A percentile compares a stretch with the other conserved stretches of the same genome.
Evolutionary conservation across 2,797 vertebrate species (phyloP).

Genomic region (Peromyscus melanophrys): DNA sequence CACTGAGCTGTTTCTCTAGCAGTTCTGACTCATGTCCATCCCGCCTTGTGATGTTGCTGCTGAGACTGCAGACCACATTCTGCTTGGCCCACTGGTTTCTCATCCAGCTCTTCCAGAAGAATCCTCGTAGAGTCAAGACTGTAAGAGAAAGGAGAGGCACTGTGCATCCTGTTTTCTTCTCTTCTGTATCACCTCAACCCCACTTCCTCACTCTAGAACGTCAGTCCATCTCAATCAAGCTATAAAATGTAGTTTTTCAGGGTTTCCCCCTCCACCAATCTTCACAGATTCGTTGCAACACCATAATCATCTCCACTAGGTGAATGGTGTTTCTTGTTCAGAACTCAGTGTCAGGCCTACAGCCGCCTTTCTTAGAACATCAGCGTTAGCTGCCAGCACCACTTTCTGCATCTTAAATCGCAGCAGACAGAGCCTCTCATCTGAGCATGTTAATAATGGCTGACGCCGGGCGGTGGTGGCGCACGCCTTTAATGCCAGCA

Average conservation of each 20-base stretch:
- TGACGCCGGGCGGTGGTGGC: too few relatives aligned
- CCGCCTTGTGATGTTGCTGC: neutral
- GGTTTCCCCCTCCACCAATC: neutral
- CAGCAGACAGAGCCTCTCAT: neutral
- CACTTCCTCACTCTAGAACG: neutral
- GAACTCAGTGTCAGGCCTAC: neutral
- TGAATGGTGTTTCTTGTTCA: neutral
- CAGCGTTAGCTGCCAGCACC: neutral
- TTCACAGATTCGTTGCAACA: neutral
- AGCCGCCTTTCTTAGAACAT: neutral
- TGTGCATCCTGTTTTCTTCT: neutral
- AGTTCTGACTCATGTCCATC: neutral
- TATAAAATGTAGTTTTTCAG: neutral
- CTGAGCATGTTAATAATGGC: neutral
- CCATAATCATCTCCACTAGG: neutral
- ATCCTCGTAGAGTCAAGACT: neutral
- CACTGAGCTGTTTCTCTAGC: too few relatives aligned
- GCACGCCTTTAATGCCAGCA: too few relatives aligned
- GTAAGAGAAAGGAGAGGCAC: neutral
- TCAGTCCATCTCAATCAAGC: neutral
- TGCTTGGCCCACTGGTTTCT: neutral
- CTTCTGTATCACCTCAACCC: neutral
- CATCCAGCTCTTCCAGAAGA: neutral
- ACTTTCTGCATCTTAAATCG: neutral
- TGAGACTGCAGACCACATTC: neutral